Conservation (phyloP, 2,888 invertebrate genomes). For the Dryococelus australis region DNA sequence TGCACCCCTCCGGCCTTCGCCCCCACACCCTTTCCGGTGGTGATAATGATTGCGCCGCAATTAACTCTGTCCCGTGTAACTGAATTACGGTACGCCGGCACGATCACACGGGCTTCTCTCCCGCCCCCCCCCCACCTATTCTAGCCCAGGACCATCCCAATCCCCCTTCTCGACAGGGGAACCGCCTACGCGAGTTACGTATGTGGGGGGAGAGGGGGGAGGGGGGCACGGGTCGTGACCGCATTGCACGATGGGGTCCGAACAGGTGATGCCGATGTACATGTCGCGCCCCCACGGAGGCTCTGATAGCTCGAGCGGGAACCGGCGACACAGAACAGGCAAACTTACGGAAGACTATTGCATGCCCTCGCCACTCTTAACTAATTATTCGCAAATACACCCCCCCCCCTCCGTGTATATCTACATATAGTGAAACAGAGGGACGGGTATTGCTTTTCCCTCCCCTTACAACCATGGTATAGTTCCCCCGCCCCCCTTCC, state of each 20-base stretch:
- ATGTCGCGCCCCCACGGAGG: background rate
- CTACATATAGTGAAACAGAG: too few relatives aligned
- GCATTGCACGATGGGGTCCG: background rate
- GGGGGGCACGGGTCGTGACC: background rate
- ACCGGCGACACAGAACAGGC: too few relatives aligned
- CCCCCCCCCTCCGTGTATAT: too few relatives aligned
- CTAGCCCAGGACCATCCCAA: background rate
- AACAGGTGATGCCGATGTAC: background rate
- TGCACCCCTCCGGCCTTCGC: background rate
- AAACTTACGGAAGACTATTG: too few relatives aligned
- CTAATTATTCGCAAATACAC: too few relatives aligned
- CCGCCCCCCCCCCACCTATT: background rate
- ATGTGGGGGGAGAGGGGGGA: background rate
- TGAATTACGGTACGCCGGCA: background rate
- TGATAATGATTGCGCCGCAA: conserved; percentile 10
- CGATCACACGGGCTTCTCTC: background rate
- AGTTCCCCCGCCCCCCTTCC: too few relatives aligned
- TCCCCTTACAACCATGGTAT: too few relatives aligned
- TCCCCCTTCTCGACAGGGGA: background rate
- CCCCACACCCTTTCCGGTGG: background rate
- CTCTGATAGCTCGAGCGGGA: too few relatives aligned
- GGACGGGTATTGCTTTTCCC: too few relatives aligned
- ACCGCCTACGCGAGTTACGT: background rate
- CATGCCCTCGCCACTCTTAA: too few relatives aligned
- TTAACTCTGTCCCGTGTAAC: background rate